A percentile compares a stretch with the other conserved stretches of the same genome.
Evolutionary conservation across 1,140 invertebrate genomes (phyloP).

Genomic region (Neocloeon triangulifer): DNA sequence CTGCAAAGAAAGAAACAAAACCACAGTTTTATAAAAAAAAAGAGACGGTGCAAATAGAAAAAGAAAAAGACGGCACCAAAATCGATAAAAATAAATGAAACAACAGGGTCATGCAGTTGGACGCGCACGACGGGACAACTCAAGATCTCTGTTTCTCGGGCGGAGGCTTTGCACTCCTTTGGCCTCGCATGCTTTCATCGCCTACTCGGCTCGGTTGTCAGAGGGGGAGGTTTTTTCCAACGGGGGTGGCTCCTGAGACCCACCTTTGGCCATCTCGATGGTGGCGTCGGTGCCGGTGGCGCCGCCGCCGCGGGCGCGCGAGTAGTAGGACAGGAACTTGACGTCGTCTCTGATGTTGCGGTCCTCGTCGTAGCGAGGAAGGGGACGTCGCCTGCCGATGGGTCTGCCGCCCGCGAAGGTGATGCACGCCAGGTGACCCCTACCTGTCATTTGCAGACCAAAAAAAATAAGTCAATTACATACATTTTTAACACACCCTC

Average conservation of each 20-base stretch:
- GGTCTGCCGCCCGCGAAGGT: conserved; percentile 52
- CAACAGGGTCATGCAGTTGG: no score
- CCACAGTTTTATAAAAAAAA: no score
- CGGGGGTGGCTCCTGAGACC: background rate
- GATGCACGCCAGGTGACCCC: conserved; percentile 49
- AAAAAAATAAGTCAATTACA: no score
- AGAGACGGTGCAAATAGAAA: no score
- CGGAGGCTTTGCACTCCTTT: no score
- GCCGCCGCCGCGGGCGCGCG: conserved; percentile 41
- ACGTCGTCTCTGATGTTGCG: conserved; percentile 38
- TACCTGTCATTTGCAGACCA: no score
- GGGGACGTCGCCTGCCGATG: conserved; percentile 42
- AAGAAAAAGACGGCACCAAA: no score
- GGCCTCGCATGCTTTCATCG: background rate
- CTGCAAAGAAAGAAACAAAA: no score
- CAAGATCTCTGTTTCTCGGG: no score
- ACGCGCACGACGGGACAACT: no score
- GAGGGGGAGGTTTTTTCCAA: background rate
- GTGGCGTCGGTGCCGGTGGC: conserved; percentile 15
- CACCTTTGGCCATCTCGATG: background rate
- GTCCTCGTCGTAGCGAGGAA: conserved; percentile 18
- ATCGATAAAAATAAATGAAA: no score
- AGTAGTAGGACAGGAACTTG: conserved; percentile 49
- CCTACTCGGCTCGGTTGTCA: background rate
- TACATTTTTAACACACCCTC: no score